A percentile compares a stretch with the other conserved stretches of the same genome.
Conservation (phyloP, 2,113 vertebrate species). For the Orycteropus afer region DNA sequence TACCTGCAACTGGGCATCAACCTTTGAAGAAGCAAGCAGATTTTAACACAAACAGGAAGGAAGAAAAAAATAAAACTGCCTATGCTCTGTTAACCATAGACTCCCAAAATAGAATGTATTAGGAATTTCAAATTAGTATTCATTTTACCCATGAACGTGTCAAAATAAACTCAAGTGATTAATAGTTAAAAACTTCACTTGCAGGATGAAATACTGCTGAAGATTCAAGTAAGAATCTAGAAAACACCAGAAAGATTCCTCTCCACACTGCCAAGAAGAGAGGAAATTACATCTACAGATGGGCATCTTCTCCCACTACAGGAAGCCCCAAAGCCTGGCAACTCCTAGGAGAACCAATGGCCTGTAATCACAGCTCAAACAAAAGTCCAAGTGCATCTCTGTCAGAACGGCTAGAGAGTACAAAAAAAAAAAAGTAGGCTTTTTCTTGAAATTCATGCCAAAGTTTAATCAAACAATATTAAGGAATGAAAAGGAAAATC, state of each 20-base stretch:
- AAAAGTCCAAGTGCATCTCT: neutral
- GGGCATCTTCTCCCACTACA: neutral
- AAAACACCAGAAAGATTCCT: constrained; percentile 33
- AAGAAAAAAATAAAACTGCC: neutral
- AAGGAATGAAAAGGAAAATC: constrained; percentile 14
- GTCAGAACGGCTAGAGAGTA: constrained; percentile 21
- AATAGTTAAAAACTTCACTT: constrained; percentile 17
- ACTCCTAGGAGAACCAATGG: neutral
- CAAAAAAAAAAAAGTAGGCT: neutral
- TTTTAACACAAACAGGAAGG: constrained; percentile 5
- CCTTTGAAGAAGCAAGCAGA: constrained; percentile 83
- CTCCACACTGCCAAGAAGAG: constrained; percentile 14
- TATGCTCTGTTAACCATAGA: neutral
- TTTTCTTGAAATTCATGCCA: constrained; percentile 48
- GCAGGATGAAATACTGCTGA: neutral
- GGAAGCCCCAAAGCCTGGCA: neutral
- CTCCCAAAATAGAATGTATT: neutral
- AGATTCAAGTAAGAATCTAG: neutral
- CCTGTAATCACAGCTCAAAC: neutral
- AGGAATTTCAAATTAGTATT: constrained; percentile 24
- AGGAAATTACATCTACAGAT: neutral
- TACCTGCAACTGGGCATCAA: constrained; percentile 97
- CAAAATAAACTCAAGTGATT: constrained; percentile 9
- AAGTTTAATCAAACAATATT: constrained; percentile 9
- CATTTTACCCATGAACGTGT: neutral